Conservation (phyloP, 2,113 vertebrate genomes). For the Daubentonia madagascariensis region DNA sequence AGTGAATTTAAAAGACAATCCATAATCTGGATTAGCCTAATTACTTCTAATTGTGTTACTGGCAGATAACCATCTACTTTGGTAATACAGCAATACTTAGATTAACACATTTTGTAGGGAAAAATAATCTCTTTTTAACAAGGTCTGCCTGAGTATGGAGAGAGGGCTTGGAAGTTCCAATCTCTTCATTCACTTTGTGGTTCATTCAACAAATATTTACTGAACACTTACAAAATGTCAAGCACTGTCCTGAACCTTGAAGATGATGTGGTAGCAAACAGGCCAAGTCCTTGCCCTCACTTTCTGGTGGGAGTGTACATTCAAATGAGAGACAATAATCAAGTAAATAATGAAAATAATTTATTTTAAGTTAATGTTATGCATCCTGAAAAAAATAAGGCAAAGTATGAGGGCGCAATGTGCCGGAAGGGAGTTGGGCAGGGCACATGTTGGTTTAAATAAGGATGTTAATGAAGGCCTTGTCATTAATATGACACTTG, state of each 20-base stretch:
- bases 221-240: neutral
- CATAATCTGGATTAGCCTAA: slow-evolving; percentile 30
- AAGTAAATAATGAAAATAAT: neutral
- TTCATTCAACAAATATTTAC: neutral
- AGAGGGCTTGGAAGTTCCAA: neutral
- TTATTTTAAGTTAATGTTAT: neutral
- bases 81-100: neutral
- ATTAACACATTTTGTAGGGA: neutral
- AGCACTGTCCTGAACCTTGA: neutral
- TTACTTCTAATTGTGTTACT: slow-evolving; percentile 35
- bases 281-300: neutral
- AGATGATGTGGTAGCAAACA: neutral
- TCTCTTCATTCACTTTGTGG: neutral
- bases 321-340: neutral
- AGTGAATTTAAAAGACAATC: slow-evolving; percentile 23
- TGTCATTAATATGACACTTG: neutral
- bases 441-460: neutral
- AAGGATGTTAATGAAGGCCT: neutral
- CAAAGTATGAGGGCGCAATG: neutral
- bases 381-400: neutral
- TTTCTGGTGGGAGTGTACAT: neutral
- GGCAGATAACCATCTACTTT: neutral
- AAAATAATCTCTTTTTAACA: neutral
- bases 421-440: neutral
- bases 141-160: neutral